Base-by-base conservation (phyloP, 2,888 invertebrate genomes). In the Erynnis tages region DNA sequence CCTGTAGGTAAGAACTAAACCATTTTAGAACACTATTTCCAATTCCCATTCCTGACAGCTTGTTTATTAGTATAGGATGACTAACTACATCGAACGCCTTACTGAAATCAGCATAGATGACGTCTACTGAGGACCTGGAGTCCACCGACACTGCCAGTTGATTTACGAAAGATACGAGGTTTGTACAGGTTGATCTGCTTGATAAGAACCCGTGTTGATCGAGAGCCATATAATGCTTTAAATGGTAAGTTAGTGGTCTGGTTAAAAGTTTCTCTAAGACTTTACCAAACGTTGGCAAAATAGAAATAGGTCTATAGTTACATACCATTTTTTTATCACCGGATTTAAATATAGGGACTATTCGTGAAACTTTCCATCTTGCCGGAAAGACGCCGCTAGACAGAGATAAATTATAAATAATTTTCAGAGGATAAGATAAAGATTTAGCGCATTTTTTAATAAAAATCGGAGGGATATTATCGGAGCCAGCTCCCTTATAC, bases 251-350 rank as follows among this genome's bases (percentile, higher is more conserved):
- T 1, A 38, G 27, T 38, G n/a, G 27, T 8, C 11, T 37, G 35
- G 17, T 17, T 25, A 23, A 6, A 11, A 37, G 11, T 6, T 38
- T 38, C 23, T 38, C 38, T 6, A 38, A 4, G 1, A 38, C 13
- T 11, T 38, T 38, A 1, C 21, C 38, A 2, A 38, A 21, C 7
- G 38, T 38, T 38, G 38, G 4, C 6, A 38, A 7, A 3, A 38
- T 38, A 21, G 38, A 38, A 4, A 38, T 38, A 11, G 38, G 38
- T 13, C 38, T 21, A 11, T 38, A 43, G 30, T 43, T 43, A 5
- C 8, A 30, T 3, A 43, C 17, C n/a, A 30, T 6, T 4, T 29
- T 11, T 19, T 19, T 30, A 8, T 43, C 43, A 6, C 43, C 43
- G 16, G 43, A 30, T 19, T 43, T 43, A 17, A 30, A 8, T 5